Conservation (phyloP, 2,797 vertebrate genomes). For the Lithobates sylvaticus region DNA sequence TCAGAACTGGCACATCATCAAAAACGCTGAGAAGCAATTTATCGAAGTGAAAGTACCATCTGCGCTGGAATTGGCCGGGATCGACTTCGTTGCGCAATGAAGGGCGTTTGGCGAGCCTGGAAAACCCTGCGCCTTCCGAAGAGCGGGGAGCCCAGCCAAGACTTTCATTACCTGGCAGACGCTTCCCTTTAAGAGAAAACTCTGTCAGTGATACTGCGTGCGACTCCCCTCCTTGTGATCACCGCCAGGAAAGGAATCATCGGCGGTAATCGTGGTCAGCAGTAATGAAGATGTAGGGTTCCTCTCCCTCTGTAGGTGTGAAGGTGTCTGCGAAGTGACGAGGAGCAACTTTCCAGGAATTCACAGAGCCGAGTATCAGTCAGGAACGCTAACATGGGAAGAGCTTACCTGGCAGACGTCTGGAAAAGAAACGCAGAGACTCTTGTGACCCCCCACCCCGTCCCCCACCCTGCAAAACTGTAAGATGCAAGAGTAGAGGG, state of each 20-base stretch:
- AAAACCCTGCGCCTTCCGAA: conserved; percentile 15
- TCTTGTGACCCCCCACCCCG: too few relatives aligned
- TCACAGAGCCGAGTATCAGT: too few relatives aligned
- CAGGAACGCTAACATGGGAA: too few relatives aligned
- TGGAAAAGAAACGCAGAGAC: too few relatives aligned
- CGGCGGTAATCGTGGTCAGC: too few relatives aligned
- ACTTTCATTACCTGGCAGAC: background rate
- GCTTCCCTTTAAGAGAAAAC: background rate
- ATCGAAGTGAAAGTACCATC: conserved; percentile 52
- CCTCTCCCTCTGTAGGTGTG: too few relatives aligned
- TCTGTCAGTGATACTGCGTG: background rate
- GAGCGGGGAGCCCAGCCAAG: background rate
- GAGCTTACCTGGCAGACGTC: too few relatives aligned
- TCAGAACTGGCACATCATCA: conserved; percentile 44
- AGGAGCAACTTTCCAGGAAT: too few relatives aligned
- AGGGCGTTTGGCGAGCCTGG: conserved; percentile 17
- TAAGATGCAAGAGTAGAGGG: too few relatives aligned
- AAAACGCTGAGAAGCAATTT: conserved; percentile 48
- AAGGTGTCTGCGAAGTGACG: too few relatives aligned
- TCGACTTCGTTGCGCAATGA: conserved; percentile 36
- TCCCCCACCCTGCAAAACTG: too few relatives aligned
- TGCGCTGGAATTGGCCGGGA: conserved; percentile 35
- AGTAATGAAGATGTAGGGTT: too few relatives aligned
- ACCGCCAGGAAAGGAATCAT: background rate
- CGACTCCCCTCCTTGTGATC: background rate